A percentile compares a stretch with the other conserved stretches of the same genome.
Evolutionary conservation across 2,888 invertebrate genomes (phyloP).

Genomic region (Heliconius ismenius): DNA sequence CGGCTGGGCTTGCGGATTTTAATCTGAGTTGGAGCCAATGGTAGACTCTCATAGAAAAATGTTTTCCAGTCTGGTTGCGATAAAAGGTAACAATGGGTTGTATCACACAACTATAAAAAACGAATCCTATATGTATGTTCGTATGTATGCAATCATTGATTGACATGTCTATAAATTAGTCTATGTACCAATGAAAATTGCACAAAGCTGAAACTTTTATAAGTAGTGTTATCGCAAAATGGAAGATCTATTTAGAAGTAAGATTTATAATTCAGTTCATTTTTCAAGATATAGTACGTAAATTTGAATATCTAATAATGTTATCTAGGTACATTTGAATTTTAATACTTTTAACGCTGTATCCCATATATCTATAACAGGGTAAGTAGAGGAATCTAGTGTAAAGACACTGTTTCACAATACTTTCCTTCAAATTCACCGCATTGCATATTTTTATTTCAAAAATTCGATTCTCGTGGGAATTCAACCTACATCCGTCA

Average conservation of each 20-base stretch:
- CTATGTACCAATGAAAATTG: neutral
- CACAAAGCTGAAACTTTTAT: neutral
- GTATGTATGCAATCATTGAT: neutral
- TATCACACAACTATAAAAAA: neutral
- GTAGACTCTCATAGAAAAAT: conserved; percentile 16
- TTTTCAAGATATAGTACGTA: neutral
- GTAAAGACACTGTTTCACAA: too few relatives aligned
- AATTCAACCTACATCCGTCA: neutral
- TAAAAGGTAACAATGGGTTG: neutral
- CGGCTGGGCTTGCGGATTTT: conserved; percentile 8
- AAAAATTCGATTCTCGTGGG: neutral
- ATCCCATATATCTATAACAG: too few relatives aligned
- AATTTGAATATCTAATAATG: neutral
- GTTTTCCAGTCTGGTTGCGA: conserved; percentile 20
- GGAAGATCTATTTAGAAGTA: neutral
- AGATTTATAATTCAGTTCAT: too few relatives aligned
- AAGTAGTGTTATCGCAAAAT: too few relatives aligned
- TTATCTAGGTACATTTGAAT: too few relatives aligned
- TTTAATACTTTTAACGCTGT: too few relatives aligned
- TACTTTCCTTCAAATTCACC: too few relatives aligned
- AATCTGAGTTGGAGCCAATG: conserved; percentile 13
- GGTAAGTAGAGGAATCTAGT: too few relatives aligned
- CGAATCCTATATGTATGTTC: neutral
- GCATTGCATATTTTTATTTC: too few relatives aligned
- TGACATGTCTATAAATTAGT: neutral